phyloP scores from a whole-genome alignment of 1,140 invertebrate species.

The Drosophila sulfurigaster region DNA sequence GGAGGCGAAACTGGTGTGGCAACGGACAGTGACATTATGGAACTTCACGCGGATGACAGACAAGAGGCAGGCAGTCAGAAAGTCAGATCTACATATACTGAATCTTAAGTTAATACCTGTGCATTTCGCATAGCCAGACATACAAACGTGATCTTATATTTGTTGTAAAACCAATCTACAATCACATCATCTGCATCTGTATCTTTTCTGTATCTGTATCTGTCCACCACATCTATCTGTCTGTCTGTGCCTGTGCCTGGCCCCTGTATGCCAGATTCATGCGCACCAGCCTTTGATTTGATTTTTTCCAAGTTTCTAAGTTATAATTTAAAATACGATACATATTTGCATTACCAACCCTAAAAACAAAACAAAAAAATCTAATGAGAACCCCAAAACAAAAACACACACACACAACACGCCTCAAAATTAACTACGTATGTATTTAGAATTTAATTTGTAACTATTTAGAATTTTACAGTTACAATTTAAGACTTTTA shows the following conservation, averaged over 20 bases:
- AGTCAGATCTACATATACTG: slow-evolving; percentile 33
- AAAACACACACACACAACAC: slow-evolving; percentile 60
- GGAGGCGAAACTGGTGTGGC: slow-evolving; percentile 51
- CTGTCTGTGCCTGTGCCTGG: slow-evolving; percentile 38
- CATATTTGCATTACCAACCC: slow-evolving; percentile 74
- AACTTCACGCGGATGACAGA: slow-evolving; percentile 26
- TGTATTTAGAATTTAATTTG: slow-evolving; percentile 77
- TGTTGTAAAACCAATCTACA: slow-evolving; percentile 27
- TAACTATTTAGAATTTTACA: slow-evolving; percentile 81
- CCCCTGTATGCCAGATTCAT: slow-evolving; percentile 59
- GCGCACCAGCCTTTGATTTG: slow-evolving; percentile 73
- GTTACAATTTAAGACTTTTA: slow-evolving; percentile 82
- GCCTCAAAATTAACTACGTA: slow-evolving; percentile 79
- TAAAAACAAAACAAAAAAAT: slow-evolving; percentile 32
- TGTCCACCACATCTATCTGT: slow-evolving; percentile 35
- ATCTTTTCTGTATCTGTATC: slow-evolving; percentile 36
- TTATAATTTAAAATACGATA: slow-evolving; percentile 78
- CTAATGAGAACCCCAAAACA: slow-evolving; percentile 34
- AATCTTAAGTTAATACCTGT: slow-evolving; percentile 23
- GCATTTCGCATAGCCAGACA: slow-evolving; percentile 24
- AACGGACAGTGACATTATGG: slow-evolving; percentile 65
- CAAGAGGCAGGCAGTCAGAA: slow-evolving; percentile 11
- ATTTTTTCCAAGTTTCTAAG: slow-evolving; percentile 80
- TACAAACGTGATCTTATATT: slow-evolving; percentile 27
- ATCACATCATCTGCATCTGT: slow-evolving; percentile 31